phyloP scores from a whole-genome alignment of 1,140 invertebrate species.

The Eurosta solidaginis region DNA sequence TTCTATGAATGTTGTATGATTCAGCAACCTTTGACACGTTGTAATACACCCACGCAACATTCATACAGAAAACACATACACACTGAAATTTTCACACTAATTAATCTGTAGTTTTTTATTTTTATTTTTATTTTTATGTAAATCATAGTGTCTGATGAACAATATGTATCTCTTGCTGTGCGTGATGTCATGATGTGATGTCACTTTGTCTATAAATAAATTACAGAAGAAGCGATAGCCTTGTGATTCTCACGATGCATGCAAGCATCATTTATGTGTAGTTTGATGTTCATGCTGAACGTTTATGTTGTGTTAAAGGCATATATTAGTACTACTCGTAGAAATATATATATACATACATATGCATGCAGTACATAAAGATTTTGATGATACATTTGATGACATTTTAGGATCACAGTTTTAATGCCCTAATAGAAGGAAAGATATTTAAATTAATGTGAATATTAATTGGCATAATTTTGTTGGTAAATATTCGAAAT shows the following conservation, averaged over 20 bases:
- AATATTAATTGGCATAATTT: conserved; percentile 17
- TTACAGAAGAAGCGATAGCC: no score
- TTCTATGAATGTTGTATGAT: not conserved
- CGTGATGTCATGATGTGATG: conserved; percentile 18
- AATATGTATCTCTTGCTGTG: not conserved
- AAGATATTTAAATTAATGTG: conserved; percentile 2
- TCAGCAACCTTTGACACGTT: conserved; percentile 1
- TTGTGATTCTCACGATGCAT: not conserved
- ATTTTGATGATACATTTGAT: not conserved
- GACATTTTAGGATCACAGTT: not conserved
- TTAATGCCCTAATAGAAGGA: not conserved
- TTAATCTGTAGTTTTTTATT: not conserved
- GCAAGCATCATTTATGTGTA: not conserved
- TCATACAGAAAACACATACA: not conserved
- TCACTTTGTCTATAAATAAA: conserved; percentile 13
- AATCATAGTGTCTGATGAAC: not conserved
- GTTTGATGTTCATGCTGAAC: not conserved
- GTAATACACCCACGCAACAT: not conserved
- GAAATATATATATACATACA: not conserved
- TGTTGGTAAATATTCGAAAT: not conserved
- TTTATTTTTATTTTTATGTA: not conserved
- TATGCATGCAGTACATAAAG: not conserved
- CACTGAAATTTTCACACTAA: not conserved
- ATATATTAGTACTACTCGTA: no score
- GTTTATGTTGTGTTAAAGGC: no score